Evolutionary conservation across 2,113 vertebrate species (phyloP).

Genomic region (Narcine bancroftii): DNA sequence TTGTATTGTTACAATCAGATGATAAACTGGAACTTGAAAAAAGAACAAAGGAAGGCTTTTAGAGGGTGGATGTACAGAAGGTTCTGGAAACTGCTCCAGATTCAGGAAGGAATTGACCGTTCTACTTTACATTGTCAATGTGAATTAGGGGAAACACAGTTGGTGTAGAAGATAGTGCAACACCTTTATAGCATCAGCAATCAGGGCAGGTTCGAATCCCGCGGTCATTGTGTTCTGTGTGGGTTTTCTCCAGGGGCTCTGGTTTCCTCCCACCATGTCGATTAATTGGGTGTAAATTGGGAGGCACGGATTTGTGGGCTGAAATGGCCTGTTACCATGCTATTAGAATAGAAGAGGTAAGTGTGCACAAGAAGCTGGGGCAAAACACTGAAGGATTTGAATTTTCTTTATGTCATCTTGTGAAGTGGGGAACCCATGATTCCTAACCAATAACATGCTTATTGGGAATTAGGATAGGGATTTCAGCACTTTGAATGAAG

Average conservation of each 20-base stretch:
- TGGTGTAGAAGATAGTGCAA: neutral
- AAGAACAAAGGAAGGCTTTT: neutral
- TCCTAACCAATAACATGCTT: neutral
- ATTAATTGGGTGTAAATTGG: no score
- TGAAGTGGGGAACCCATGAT: neutral
- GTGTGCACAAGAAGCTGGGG: neutral
- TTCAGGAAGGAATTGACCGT: neutral
- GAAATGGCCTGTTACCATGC: no score
- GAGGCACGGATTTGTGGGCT: no score
- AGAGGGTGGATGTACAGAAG: neutral
- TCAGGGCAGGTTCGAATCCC: no score
- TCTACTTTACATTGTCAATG: neutral
- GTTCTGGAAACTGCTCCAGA: neutral
- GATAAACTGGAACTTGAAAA: no score
- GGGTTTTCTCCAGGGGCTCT: no score
- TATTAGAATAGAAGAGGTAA: neutral
- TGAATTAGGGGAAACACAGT: neutral
- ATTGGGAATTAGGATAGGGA: neutral
- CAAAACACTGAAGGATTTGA: neutral
- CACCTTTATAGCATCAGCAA: no score
- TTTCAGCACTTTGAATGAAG: neutral
- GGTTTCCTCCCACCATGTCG: no score
- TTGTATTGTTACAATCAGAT: no score
- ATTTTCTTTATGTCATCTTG: neutral
- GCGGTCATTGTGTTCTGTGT: no score